A percentile compares a stretch with the other conserved stretches of the same genome.
Evolutionary conservation across 2,888 invertebrate species (phyloP).

Genomic region (Epirrhoe tristata): DNA sequence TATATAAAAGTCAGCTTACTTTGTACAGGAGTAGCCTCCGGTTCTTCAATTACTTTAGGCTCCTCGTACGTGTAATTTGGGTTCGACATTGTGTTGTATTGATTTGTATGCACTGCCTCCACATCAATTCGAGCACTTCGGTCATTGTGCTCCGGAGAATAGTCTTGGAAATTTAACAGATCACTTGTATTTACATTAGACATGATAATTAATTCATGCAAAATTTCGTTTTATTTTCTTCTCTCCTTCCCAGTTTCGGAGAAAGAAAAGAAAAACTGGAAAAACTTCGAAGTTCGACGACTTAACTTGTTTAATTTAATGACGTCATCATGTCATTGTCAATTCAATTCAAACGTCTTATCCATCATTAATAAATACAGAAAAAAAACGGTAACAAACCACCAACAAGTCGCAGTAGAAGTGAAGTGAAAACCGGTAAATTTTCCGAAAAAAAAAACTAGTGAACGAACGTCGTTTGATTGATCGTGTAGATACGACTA

Average conservation of each 20-base stretch:
- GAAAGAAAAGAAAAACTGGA: no score
- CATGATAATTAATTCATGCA: slow-evolving; percentile 54
- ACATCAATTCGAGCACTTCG: slow-evolving; percentile 88
- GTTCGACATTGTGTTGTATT: slow-evolving; percentile 74
- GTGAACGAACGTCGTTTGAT: neutral
- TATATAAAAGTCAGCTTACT: slow-evolving; percentile 63
- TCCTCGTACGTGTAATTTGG: slow-evolving; percentile 73
- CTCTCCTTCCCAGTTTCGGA: no score
- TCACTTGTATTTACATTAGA: slow-evolving; percentile 85
- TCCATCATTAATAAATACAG: no score
- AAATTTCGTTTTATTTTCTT: neutral
- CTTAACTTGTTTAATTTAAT: neutral
- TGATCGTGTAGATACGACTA: neutral
- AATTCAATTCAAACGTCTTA: neutral
- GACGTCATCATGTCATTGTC: neutral
- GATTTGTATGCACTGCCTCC: slow-evolving; percentile 85
- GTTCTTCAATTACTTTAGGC: slow-evolving; percentile 64
- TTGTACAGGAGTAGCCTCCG: slow-evolving; percentile 61
- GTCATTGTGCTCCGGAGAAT: slow-evolving; percentile 84
- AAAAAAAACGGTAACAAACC: no score
- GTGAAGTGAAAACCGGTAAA: neutral
- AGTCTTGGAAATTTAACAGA: slow-evolving; percentile 90
- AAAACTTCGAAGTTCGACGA: no score
- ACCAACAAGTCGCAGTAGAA: neutral
- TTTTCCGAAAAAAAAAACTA: neutral